These are phyloP conservation scores for Epirrhoe alternata DNA, from an alignment of 2,888 invertebrate species.

Conservation along the genomic window DNA sequence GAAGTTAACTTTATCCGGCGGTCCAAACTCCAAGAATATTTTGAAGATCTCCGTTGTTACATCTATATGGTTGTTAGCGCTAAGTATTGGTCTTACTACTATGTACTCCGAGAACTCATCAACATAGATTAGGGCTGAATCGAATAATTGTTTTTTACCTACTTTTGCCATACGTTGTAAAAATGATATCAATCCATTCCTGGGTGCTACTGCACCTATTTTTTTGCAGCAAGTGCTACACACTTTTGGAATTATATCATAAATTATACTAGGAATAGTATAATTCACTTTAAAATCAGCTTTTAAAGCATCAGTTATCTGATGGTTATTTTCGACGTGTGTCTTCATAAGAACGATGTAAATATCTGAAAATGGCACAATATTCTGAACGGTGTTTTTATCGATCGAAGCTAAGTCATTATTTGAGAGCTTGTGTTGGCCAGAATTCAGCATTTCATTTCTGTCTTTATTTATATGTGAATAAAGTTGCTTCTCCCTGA, in stretches of 20 bases:
- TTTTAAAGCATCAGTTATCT: background rate
- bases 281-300: background rate
- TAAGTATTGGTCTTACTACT: conserved; percentile 4
- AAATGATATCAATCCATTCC: conserved; percentile 1
- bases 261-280: conserved; percentile 16
- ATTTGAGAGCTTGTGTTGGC: too few relatives aligned
- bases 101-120: conserved; percentile 20
- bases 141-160: background rate
- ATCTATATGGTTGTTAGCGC: background rate
- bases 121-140: conserved; percentile 2
- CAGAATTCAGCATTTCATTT: background rate
- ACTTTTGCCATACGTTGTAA: conserved; percentile 4
- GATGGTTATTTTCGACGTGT: conserved; percentile 13
- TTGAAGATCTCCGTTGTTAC: conserved; percentile 14
- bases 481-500: background rate
- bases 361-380: background rate
- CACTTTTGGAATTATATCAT: conserved; percentile 10
- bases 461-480: background rate
- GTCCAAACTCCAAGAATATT: conserved; percentile 21
- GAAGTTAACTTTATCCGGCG: conserved; percentile 4
- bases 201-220: background rate
- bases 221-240: conserved; percentile 6
- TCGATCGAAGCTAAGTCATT: too few relatives aligned
- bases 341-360: conserved; percentile 7
- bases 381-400: too few relatives aligned